Base-by-base conservation (phyloP, 1,140 invertebrate species). In the Capitella teleta region DNA sequence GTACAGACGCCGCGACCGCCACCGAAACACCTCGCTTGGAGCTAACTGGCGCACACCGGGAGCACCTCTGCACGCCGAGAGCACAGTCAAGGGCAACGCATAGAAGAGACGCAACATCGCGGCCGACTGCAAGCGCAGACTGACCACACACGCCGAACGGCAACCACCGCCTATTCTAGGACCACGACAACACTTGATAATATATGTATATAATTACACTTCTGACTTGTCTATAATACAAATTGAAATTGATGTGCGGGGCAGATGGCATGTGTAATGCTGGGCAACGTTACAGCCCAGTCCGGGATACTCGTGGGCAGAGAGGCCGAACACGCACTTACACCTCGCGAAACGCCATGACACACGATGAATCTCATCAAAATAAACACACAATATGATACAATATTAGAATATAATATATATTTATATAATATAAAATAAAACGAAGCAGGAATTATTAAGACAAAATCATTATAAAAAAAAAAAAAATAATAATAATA, bases 401-500 rank as follows among this genome's bases (percentile, higher is more conserved):
- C 38, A 40, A 8, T n/a, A n/a, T n/a, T n/a, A n/a, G n/a, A n/a
- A 40, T 40, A 40, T 40, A 40, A 40, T 21, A 40, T 21, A 21
- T 24, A 40, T 18, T 21, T 4, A 12, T 1, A 40, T n/a, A 40
- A 40, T 10, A 40, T 24, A 40, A 40, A 6, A 8, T 40, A 40
- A 21, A 24, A 40, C 38, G 14, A 40, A 40, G 38, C 38, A 21
- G 38, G 38, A 40, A 40, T 40, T 40, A 21, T 24, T n/a, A n/a
- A n/a, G n/a, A n/a, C n/a, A n/a, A 40, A 40, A 19, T 40, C 5
- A 21, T 40, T 18, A 40, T 18, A 19, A 40, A 24, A 21, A 21
- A n/a, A 24, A 24, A 40, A 40, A 19, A 40, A 40, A 40, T 40
- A 40, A 40, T 40, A 40, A 40, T 40, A 19, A 40, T 40, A 40